Conservation (phyloP, 2,888 invertebrate species). For the Diplolepis rosae region DNA sequence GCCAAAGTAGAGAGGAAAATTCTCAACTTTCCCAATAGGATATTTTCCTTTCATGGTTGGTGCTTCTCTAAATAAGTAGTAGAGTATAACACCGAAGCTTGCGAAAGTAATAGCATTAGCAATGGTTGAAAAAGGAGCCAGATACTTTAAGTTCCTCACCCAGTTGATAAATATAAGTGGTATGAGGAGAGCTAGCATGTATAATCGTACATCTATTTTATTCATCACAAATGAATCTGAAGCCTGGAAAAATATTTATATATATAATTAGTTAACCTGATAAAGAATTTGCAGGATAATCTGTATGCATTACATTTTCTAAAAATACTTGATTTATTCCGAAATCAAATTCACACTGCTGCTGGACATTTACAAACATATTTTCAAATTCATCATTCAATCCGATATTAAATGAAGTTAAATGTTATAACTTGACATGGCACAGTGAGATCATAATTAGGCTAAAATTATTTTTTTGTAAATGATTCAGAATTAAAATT, state of each 20-base stretch:
- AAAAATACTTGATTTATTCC: no score
- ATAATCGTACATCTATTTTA: constrained; percentile 76
- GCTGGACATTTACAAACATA: no score
- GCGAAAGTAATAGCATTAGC: constrained; percentile 90
- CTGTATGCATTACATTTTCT: no score
- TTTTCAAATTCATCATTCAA: no score
- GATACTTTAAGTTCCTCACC: constrained; percentile 87
- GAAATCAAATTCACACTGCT: no score
- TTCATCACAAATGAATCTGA: constrained; percentile 67
- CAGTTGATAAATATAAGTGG: constrained; percentile 88
- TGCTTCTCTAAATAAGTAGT: constrained; percentile 86
- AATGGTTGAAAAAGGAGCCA: constrained; percentile 92
- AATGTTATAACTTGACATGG: no score
- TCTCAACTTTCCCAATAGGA: constrained; percentile 79
- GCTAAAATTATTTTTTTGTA: no score
- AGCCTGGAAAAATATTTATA: constrained; percentile 71
- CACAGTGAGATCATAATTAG: no score
- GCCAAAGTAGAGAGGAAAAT: constrained; percentile 95
- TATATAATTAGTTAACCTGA: neutral
- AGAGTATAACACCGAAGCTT: constrained; percentile 89
- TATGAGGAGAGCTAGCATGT: constrained; percentile 78
- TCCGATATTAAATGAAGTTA: no score
- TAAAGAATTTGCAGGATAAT: neutral
- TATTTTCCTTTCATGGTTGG: constrained; percentile 79
- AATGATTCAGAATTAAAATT: no score